A percentile compares a stretch with the other conserved stretches of the same genome.
Evolutionary conservation across 2,113 vertebrate species (phyloP).

Genomic region (Jacana jacana): DNA sequence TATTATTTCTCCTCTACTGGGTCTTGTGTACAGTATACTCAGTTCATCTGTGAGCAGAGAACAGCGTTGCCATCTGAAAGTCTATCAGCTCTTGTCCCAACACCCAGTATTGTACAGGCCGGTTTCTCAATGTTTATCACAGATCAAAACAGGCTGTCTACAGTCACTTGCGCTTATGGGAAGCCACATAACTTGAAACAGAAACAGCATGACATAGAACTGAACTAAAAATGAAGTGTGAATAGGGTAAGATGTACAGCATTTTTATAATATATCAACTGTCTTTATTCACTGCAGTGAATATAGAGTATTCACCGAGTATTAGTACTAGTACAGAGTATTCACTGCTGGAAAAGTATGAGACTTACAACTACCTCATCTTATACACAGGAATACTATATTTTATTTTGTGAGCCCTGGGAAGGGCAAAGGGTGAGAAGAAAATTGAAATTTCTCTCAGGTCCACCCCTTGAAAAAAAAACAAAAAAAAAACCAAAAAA

Average conservation of each 20-base stretch:
- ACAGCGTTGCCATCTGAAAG: background rate
- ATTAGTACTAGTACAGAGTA: too few species aligned
- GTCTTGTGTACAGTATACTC: background rate
- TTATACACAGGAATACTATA: background rate
- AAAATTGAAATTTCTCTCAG: background rate
- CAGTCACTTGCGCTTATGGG: background rate
- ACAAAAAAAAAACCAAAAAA: too few species aligned
- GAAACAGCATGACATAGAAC: background rate
- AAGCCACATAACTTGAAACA: background rate
- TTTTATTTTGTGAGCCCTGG: background rate
- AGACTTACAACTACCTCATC: conserved; percentile 1
- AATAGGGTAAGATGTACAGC: background rate
- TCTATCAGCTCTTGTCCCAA: background rate
- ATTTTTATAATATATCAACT: background rate
- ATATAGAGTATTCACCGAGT: too few species aligned
- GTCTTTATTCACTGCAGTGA: background rate
- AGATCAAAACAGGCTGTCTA: background rate
- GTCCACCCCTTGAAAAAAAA: background rate
- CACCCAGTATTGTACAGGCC: background rate
- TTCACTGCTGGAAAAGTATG: background rate
- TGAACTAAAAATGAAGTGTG: background rate
- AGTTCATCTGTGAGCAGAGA: background rate
- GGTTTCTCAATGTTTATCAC: background rate
- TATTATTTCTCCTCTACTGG: background rate
- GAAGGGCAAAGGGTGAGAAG: too few species aligned